Evolutionary conservation across 2,113 vertebrate genomes (phyloP).

Genomic region (Herpetotheres cachinnans): DNA sequence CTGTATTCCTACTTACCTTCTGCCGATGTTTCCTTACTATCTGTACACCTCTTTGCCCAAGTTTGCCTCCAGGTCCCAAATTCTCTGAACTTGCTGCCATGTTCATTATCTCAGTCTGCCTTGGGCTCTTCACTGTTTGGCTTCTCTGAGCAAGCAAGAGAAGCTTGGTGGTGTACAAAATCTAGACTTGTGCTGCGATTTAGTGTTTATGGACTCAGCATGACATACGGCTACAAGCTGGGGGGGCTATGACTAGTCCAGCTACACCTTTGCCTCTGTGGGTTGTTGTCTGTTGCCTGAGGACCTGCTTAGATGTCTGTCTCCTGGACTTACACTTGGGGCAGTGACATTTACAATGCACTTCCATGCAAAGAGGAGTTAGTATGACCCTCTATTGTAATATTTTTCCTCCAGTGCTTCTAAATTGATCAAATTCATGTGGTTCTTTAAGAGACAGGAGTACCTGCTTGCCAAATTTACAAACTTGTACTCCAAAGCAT

Average conservation of each 20-base stretch:
- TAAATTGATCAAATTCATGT: not conserved
- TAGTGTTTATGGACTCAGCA: not conserved
- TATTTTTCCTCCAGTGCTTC: not conserved
- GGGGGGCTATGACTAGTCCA: not conserved
- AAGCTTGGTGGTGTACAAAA: not conserved
- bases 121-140: not conserved
- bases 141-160: not conserved
- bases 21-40: not conserved
- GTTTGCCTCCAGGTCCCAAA: not conserved
- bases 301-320: not conserved
- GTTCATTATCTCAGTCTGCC: not conserved
- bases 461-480: not conserved
- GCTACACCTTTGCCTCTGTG: not conserved
- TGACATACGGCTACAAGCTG: not conserved
- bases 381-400: not conserved
- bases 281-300: not conserved
- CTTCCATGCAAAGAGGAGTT: not conserved
- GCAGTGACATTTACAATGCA: not conserved
- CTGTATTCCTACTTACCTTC: not conserved
- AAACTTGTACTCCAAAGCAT: not conserved
- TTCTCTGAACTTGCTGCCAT: not conserved
- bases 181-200: not conserved
- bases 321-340: not conserved
- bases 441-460: not conserved
- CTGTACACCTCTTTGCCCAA: not conserved